Evolutionary conservation across 2,888 invertebrate species (phyloP).

Genomic region (Busseola fusca): DNA sequence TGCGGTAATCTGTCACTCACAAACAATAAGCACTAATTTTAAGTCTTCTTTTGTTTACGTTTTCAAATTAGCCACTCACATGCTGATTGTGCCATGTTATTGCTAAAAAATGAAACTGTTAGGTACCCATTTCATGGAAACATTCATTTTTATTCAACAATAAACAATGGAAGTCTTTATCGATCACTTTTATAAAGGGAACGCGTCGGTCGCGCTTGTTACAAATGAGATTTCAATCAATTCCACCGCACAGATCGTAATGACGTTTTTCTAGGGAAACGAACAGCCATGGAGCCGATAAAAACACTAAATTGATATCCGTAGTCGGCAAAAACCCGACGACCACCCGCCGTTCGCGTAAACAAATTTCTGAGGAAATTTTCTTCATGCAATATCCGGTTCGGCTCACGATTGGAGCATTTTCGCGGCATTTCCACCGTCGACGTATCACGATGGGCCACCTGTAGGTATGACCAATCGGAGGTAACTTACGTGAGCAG

Average conservation of each 20-base stretch:
- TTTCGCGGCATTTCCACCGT: conserved; percentile 77
- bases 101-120: conserved; percentile 4
- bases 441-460: conserved; percentile 71
- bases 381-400: conserved; percentile 85
- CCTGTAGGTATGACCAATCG: conserved; percentile 73
- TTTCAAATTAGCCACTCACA: conserved; percentile 22
- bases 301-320: conserved; percentile 82
- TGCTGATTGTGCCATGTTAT: neutral
- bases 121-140: conserved; percentile 15
- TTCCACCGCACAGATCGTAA: conserved; percentile 46
- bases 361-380: conserved; percentile 87
- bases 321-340: conserved; percentile 73
- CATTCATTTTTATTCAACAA: conserved; percentile 54
- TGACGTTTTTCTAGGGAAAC: conserved; percentile 67
- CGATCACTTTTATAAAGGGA: conserved; percentile 67
- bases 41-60: conserved; percentile 44
- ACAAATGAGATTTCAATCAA: conserved; percentile 50
- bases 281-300: conserved; percentile 67
- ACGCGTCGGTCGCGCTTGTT: conserved; percentile 38
- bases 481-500: conserved; percentile 69
- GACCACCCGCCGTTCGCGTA: conserved; percentile 78
- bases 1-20: conserved; percentile 63
- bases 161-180: conserved; percentile 70
- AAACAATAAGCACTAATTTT: conserved; percentile 18
- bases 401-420: conserved; percentile 72